Base-by-base conservation (phyloP, 2,797 vertebrate species). In the Xerus rutilus region DNA sequence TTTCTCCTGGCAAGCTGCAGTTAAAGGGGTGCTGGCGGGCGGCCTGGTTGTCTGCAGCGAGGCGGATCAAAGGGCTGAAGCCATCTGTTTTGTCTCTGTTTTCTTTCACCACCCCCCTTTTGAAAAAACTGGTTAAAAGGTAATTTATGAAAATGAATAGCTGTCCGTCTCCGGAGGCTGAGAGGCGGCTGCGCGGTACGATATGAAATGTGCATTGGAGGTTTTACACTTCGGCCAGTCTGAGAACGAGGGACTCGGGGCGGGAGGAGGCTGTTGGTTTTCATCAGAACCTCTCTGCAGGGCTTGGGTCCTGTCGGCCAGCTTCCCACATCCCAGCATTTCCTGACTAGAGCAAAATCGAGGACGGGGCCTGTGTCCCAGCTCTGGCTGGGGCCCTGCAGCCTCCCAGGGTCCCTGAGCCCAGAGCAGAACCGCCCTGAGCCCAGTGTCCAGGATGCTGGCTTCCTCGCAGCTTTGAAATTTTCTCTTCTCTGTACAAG, bases 71-170 rank as follows among this genome's bases (percentile, higher is more conserved):
- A 99, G 99, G 98, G 93, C 97, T 95, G 97, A 96, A 98, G 98
- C 98, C 99, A 98, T 99, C 99, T 99, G 99, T 98, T 98, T 98
- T 98, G 98, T 98, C 99, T 99, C 99, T 98, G 98, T 98, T 98
- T 98, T 98, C 98, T 98, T 98, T 98, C 98, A 98, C 98, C 98
- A 97, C 97, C 97, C 98, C 96, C 95, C 97, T 95, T 94, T 95
- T 96, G 94, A 93, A 98, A 95, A 97, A 96, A 96, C 90, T 28
- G 88, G 98, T 98, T 98, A 98, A 98, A 98, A 98, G 98, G 97
- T 98, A 98, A 99, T 99, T 98, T 98, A 99, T 98, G 98, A 98
- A 99, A 98, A 98, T 98, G 97, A 98, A 98, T 99, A 98, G 97
- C 98, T 98, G 97, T 98, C 97, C 97, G 93, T 98, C 98, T 98